Evolutionary conservation across 2,113 vertebrate genomes (phyloP).

Genomic region (Myanophis thanlyinensis): DNA sequence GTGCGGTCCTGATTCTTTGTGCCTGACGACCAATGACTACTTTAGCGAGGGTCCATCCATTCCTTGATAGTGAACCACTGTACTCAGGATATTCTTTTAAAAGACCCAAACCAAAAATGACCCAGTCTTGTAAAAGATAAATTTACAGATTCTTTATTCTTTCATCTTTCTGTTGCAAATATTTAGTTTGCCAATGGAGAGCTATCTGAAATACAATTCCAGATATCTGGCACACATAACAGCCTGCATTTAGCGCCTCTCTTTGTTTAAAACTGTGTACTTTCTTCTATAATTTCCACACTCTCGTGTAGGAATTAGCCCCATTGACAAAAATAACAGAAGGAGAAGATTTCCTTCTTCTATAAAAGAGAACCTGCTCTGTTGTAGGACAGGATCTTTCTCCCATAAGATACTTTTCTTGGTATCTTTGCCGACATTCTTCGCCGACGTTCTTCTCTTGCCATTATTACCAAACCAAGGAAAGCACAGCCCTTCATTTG

Average conservation of each 20-base stretch:
- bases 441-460: background rate
- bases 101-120: background rate
- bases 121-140: background rate
- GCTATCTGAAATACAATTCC: background rate
- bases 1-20: too few species aligned
- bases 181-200: background rate
- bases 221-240: too few species aligned
- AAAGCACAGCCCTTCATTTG: conserved; percentile 39
- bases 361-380: conserved; percentile 1
- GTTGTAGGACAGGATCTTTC: background rate
- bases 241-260: background rate
- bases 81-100: background rate
- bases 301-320: background rate
- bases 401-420: background rate
- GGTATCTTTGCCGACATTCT: background rate
- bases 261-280: background rate
- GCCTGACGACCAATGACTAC: background rate
- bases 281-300: background rate
- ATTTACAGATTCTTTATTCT: background rate
- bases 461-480: background rate
- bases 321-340: background rate
- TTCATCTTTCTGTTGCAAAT: background rate
- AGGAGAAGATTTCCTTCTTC: too few species aligned
- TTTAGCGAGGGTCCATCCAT: background rate
- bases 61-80: background rate